Evolutionary conservation across 2,113 vertebrate genomes (phyloP), one percentile per base, ranked within the genome.

Genomic region (Ceyx melanurus): DNA sequence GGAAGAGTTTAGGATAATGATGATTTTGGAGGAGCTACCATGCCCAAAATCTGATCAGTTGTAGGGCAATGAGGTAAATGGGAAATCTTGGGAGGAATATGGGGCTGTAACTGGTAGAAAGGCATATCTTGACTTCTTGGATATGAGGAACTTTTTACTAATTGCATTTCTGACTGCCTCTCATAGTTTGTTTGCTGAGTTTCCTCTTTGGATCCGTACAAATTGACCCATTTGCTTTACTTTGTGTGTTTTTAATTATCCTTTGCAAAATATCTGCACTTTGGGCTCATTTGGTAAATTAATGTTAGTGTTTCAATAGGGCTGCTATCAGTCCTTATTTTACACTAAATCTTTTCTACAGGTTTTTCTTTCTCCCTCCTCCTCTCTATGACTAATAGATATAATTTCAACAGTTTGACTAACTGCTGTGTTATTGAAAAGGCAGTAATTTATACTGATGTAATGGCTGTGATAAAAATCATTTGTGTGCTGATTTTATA

Each of bases 391-490:
- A 96, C 97, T 98, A 97, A 97, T 98, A 98, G 97, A 97, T 97
- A 97, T 97, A 96, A 96, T 97, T 97, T 97, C 96, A 96, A 97
- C 96, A 96, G 93, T 98, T 98, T 98, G 98, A 98, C 97, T 97
- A 98, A 98, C 94, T 97, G 97, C 96, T 88, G 87, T 96, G 95
- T 93, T 97, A 97, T 97, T 97, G 97, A 98, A 98, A 98, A 97
- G 98, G 97, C 97, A 96, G 98, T 98, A 98, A 98, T 98, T 98
- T 98, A 98, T 98, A 98, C 98, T 98, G 98, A 98, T 99, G 98
- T 98, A 98, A 98, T 98, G 98, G 97, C 98, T 97, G 95, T 98
- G 99, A 99, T 99, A 98, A 98, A 97, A 97, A 99, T 99, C 98
- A 99, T 98, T 99, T 99, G 98, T 98, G 98, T 96, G 97, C 97